Conservation (phyloP, 1,140 invertebrate genomes). For the Pygmarrhopalites habei region DNA sequence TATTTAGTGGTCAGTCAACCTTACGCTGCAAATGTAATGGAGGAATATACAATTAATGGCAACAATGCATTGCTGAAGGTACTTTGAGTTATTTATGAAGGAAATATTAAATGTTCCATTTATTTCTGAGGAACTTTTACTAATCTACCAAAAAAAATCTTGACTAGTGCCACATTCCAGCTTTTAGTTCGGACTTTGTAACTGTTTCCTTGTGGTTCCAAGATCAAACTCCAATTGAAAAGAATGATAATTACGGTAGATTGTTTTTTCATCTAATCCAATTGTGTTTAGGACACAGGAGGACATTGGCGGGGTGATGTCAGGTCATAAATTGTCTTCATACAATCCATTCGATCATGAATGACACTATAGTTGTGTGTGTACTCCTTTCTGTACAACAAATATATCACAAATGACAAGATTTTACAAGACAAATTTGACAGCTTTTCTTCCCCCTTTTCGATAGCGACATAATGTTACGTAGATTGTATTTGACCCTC, state of each 20-base stretch:
- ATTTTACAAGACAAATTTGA: no score
- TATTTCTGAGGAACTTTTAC: not conserved
- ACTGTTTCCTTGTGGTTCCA: constrained; percentile 48
- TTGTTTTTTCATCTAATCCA: not conserved
- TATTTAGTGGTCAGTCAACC: constrained; percentile 70
- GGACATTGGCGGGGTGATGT: no score
- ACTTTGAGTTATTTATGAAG: not conserved
- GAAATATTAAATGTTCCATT: not conserved
- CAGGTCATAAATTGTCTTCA: no score
- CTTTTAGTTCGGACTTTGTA: constrained; percentile 48
- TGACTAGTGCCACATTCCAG: constrained; percentile 45
- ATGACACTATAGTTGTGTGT: no score
- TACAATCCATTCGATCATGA: no score
- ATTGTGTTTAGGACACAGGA: no score
- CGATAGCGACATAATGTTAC: no score
- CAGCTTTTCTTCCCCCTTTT: no score
- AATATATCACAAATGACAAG: no score
- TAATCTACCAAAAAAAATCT: no score
- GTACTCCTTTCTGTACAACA: no score
- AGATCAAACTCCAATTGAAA: constrained; percentile 50
- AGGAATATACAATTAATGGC: constrained; percentile 76
- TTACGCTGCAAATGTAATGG: constrained; percentile 80
- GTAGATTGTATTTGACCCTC: no score
- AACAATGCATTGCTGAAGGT: constrained; percentile 48
- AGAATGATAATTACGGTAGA: constrained; percentile 35